Conservation (phyloP, 2,113 vertebrate genomes). For the Harpagus bidentatus region DNA sequence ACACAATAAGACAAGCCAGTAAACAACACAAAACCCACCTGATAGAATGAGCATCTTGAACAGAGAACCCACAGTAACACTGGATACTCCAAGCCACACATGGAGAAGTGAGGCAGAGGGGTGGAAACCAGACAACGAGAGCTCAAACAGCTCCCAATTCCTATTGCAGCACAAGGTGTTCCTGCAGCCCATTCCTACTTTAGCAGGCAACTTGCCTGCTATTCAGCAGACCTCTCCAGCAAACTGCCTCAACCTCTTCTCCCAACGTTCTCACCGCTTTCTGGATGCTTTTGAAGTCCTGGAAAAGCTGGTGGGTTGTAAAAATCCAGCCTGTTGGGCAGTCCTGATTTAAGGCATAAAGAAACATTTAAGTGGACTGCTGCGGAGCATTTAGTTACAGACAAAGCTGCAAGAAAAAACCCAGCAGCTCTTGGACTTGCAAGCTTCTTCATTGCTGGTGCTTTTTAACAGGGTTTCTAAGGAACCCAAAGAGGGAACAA, state of each 20-base stretch:
- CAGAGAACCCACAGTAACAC: background rate
- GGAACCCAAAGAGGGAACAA: background rate
- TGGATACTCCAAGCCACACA: background rate
- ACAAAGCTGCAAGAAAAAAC: background rate
- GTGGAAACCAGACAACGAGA: background rate
- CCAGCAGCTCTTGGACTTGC: background rate
- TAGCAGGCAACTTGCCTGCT: background rate
- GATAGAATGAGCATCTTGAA: background rate
- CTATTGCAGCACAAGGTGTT: background rate
- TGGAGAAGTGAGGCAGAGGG: fast-evolving
- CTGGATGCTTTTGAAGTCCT: background rate
- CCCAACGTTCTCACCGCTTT: background rate
- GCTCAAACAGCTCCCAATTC: background rate
- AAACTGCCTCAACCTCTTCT: background rate
- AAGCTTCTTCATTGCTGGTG: background rate
- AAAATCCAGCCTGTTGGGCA: background rate
- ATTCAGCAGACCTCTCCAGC: background rate
- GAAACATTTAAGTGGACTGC: background rate
- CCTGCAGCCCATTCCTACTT: background rate
- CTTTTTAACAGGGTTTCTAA: background rate
- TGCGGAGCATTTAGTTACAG: background rate
- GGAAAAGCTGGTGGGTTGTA: background rate
- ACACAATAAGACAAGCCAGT: background rate
- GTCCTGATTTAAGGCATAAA: background rate
- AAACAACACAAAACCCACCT: background rate